Conservation (phyloP, 1,140 invertebrate genomes). For the Onthophagus taurus region DNA sequence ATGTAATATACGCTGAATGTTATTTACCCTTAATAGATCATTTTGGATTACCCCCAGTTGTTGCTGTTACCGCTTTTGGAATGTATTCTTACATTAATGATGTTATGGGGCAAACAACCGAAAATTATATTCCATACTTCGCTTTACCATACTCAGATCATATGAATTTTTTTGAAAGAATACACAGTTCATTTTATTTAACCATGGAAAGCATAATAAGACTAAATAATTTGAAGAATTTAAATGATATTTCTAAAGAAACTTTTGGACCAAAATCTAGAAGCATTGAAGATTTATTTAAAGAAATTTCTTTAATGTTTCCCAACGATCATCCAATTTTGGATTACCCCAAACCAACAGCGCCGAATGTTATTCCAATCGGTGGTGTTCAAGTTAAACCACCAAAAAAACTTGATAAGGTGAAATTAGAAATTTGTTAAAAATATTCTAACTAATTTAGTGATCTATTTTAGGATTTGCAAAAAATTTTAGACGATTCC, state of each 20-base stretch:
- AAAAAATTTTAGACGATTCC: conserved; percentile 45
- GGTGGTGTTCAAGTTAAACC: conserved; percentile 18
- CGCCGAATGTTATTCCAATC: conserved; percentile 21
- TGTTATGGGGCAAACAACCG: neutral
- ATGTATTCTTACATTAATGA: neutral
- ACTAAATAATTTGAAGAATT: neutral
- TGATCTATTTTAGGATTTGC: conserved; percentile 35
- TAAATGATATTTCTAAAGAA: neutral
- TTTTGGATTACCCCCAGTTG: neutral
- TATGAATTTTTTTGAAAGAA: neutral
- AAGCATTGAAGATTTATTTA: conserved; percentile 9
- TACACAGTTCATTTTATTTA: neutral
- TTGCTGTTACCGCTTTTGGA: neutral
- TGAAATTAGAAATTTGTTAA: conserved; percentile 27
- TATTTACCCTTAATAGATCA: neutral
- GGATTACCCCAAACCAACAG: conserved; percentile 17
- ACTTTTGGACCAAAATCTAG: neutral
- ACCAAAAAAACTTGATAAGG: conserved; percentile 10
- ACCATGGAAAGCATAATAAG: neutral
- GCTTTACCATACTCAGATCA: neutral
- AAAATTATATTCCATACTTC: neutral
- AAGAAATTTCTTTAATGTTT: conserved; percentile 15
- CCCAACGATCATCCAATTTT: conserved; percentile 15
- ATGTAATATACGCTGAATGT: neutral
- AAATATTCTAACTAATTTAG: no score